Conservation (phyloP, 64 coral and sea anemone species). For the Actinia tenebrosa region DNA sequence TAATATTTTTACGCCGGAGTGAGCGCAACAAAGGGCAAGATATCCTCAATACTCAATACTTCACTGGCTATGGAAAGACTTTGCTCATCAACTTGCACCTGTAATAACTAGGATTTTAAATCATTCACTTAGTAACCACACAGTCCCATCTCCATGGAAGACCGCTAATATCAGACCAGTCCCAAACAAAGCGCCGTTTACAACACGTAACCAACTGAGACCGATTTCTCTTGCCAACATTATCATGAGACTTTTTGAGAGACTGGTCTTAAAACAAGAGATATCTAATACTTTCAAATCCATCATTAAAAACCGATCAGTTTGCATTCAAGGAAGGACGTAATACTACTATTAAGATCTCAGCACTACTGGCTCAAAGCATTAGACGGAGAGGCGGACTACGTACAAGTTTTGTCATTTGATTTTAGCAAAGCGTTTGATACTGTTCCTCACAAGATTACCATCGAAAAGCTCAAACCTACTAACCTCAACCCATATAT, state of each 20-base stretch:
- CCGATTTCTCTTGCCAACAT: constrained; percentile 16
- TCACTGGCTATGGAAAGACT: constrained; percentile 34
- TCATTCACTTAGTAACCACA: constrained; percentile 1
- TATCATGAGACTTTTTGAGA: constrained; percentile 4
- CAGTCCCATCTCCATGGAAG: constrained; percentile 4
- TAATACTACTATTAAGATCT: constrained; percentile 11
- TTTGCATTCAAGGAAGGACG: constrained; percentile 11
- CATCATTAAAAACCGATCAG: background rate
- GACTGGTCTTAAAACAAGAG: background rate
- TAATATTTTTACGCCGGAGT: background rate
- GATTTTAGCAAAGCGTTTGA: background rate
- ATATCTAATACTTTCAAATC: background rate
- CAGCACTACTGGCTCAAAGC: background rate
- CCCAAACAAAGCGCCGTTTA: constrained; percentile 17
- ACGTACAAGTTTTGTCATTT: background rate
- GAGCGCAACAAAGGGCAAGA: too few relatives aligned
- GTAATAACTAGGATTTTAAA: constrained; percentile 13
- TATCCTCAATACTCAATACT: background rate
- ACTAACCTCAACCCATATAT: background rate
- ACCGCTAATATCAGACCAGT: constrained; percentile 19
- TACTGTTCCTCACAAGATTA: background rate
- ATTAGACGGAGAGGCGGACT: background rate
- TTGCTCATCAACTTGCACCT: constrained; percentile 44
- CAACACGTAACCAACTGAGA: background rate
- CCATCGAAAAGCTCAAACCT: background rate